These are phyloP conservation scores for Asteroscopus sphinx DNA, from an alignment of 2,888 invertebrate genomes.

Conservation along the genomic window DNA sequence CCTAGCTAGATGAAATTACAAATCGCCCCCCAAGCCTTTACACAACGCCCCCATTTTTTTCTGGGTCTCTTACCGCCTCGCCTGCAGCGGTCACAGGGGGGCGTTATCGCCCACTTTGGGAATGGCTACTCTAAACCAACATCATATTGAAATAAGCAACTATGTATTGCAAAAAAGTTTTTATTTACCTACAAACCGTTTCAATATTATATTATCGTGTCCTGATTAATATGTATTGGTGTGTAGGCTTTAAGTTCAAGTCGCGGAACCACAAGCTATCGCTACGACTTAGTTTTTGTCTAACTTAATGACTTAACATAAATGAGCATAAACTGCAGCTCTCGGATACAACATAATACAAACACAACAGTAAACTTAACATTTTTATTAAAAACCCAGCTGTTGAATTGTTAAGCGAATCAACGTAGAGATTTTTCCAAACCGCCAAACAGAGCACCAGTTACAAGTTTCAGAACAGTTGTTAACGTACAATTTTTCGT, in stretches of 20 bases:
- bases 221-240: constrained; percentile 28
- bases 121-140: constrained; percentile 1
- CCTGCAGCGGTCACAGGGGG: too few relatives aligned
- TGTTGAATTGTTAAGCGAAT: constrained; percentile 50
- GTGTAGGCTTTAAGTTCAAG: constrained; percentile 11
- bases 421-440: constrained; percentile 55
- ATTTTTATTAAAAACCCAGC: constrained; percentile 44
- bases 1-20: too few relatives aligned
- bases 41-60: too few relatives aligned
- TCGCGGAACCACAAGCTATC: constrained; percentile 34
- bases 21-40: too few relatives aligned
- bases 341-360: constrained; percentile 25
- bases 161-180: too few relatives aligned
- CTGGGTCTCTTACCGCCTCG: too few relatives aligned
- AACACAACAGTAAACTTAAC: constrained; percentile 31
- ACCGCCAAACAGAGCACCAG: constrained; percentile 57
- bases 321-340: constrained; percentile 23
- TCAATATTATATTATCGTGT: constrained; percentile 19
- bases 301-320: constrained; percentile 32
- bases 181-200: constrained; percentile 3
- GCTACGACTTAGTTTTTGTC: constrained; percentile 16
- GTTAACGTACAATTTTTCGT: constrained; percentile 58
- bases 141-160: constrained; percentile 1
- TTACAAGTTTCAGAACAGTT: constrained; percentile 69
- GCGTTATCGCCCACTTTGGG: too few relatives aligned